Conservation (phyloP, 2,113 vertebrate species). For the Cromileptes altivelis region DNA sequence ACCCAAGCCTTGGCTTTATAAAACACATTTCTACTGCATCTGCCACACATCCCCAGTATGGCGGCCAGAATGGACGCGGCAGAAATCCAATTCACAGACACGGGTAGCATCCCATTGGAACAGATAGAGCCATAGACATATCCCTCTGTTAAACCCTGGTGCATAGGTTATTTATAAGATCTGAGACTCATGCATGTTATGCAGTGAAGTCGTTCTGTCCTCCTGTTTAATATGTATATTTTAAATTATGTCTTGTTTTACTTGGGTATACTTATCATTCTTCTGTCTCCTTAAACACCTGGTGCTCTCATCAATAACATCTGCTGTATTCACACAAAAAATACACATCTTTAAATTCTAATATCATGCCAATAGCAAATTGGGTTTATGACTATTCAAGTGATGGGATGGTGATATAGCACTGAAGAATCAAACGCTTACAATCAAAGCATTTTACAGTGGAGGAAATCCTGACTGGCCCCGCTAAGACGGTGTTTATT, state of each 20-base stretch:
- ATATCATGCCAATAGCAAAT: not conserved
- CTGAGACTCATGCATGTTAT: not conserved
- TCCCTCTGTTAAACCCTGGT: slow-evolving; percentile 29
- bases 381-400: not conserved
- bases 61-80: slow-evolving; percentile 58
- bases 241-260: not conserved
- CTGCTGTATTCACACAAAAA: not conserved
- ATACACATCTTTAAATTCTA: not conserved
- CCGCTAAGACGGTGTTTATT: slow-evolving; percentile 31
- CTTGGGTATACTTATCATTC: not conserved
- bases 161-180: slow-evolving; percentile 37
- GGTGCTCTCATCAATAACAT: not conserved
- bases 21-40: slow-evolving; percentile 74
- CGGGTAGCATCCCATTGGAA: slow-evolving; percentile 38
- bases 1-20: slow-evolving; percentile 70
- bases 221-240: not conserved
- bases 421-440: slow-evolving; percentile 9
- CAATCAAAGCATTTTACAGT: slow-evolving; percentile 21
- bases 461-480: not conserved
- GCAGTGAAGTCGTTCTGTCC: not conserved
- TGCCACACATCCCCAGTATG: slow-evolving; percentile 67
- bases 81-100: slow-evolving; percentile 59
- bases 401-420: not conserved
- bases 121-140: slow-evolving; percentile 22
- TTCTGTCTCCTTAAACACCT: not conserved